Conservation (phyloP, 2,113 vertebrate species). For the Tonatia bakeri region DNA sequence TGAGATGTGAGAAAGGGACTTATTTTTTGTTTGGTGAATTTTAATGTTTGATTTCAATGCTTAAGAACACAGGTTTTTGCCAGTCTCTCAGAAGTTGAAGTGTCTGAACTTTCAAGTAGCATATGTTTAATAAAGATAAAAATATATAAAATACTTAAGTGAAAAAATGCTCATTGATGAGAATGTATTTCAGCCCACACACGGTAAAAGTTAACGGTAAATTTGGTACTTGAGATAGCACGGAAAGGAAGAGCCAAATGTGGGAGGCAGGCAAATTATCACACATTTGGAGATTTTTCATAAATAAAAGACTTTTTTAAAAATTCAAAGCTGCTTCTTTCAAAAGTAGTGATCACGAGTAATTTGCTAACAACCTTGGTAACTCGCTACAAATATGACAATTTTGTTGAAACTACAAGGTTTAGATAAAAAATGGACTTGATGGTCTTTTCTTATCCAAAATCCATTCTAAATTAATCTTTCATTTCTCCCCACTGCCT, state of each 20-base stretch:
- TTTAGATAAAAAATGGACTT: background rate
- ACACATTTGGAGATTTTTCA: background rate
- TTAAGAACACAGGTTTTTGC: background rate
- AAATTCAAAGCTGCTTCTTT: slow-evolving; percentile 1
- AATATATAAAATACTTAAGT: background rate
- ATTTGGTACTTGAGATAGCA: background rate
- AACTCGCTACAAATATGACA: background rate
- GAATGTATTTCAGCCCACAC: background rate
- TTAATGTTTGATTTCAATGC: background rate
- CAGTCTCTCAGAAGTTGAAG: background rate
- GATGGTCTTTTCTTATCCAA: background rate
- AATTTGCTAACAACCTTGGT: slow-evolving; percentile 17
- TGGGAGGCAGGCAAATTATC: background rate
- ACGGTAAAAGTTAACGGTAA: slow-evolving; percentile 8
- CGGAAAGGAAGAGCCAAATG: background rate
- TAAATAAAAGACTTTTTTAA: slow-evolving; percentile 5
- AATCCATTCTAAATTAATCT: background rate
- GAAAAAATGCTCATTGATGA: background rate
- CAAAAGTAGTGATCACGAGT: background rate
- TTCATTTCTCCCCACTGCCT: background rate
- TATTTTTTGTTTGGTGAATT: background rate
- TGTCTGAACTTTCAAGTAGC: background rate
- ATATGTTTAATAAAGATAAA: background rate
- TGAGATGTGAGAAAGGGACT: background rate
- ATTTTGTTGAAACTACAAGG: background rate